Evolutionary conservation across 2,888 invertebrate species (phyloP), one percentile per base, ranked within the genome.

Genomic region (Agrotis ipsilon): DNA sequence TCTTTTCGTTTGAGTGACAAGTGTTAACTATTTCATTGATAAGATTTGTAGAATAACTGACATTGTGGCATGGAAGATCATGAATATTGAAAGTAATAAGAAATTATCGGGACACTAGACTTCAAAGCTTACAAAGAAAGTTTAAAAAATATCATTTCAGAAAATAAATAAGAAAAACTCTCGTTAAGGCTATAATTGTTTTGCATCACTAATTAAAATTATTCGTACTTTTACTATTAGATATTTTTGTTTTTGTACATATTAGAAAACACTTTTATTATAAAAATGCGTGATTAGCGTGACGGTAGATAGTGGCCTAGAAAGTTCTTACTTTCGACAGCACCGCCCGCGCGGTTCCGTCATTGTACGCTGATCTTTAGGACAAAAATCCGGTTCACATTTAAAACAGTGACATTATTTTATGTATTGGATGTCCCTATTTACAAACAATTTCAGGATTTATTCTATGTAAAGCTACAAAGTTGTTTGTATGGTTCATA

Each of bases 241-340:
- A 65, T 63, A 69, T 57, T 75, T 74, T 68, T 65, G 32, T 70
- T 72, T 75, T 75, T 83, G 81, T 81, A 75, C 73, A 80, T 82
- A 90, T 91, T 93, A 93, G 93, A 93, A 93, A 93, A 91, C 87
- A 88, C 83, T 84, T 87, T 84, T 88, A 86, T 90, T 92, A 92
- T 91, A 93, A 92, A 93, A 94, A 91, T 91, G 90, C 92, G 92
- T 93, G 93, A 92, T 93, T 90, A 91, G 92, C 92, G 92, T 94
- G 93, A 91, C 92, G 88, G 88, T 85, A 88, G 88, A 91, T 89
- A 91, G 88, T 91, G 93, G 91, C 93, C 94, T 94, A 95, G 95
- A 95, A 95, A 95, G 93, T 92, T 87, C 75, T 90, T 88, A 94
- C 95, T 95, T 95, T 95, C 95, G 92, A 92, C 91, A 80, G 82